Conservation (phyloP, 2,888 invertebrate genomes). For the Xestia xanthographa region DNA sequence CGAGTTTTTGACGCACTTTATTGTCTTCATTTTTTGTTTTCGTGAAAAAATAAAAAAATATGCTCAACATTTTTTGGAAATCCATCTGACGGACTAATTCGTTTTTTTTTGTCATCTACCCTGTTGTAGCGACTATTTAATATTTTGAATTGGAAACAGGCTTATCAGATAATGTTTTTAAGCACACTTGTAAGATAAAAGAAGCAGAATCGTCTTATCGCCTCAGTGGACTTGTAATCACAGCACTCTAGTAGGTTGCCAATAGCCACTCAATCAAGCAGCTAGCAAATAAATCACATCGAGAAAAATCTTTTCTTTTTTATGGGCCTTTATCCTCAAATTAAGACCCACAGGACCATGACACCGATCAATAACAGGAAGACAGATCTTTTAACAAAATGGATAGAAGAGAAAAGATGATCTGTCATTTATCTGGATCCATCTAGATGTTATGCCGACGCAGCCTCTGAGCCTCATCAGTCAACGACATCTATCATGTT, state of each 20-base stretch:
- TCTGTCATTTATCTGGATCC: conserved; percentile 15
- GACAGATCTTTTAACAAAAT: conserved; percentile 26
- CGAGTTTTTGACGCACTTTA: too few relatives aligned
- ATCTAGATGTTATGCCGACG: conserved; percentile 14
- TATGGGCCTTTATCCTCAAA: neutral
- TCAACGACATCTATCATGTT: conserved; percentile 30
- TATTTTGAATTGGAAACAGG: neutral
- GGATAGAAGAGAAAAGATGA: conserved; percentile 13
- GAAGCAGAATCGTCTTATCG: neutral
- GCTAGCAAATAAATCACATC: neutral
- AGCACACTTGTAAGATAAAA: neutral
- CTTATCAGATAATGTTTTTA: neutral
- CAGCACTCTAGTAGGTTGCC: neutral
- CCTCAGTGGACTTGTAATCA: neutral
- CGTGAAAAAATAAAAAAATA: too few relatives aligned
- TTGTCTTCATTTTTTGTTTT: too few relatives aligned
- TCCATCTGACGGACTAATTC: too few relatives aligned
- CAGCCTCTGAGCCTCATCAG: conserved; percentile 13
- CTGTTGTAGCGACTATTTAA: neutral
- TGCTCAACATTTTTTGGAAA: too few relatives aligned
- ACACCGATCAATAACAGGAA: conserved; percentile 29
- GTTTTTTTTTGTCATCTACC: too few relatives aligned
- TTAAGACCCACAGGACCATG: neutral
- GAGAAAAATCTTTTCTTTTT: neutral
- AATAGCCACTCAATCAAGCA: conserved; percentile 1